Percentiles rank a stretch among this genome's conserved stretches.
These are phyloP conservation scores for Heliopora coerulea DNA, from an alignment of 92 coral and sea anemone species.

Conservation along the genomic window DNA sequence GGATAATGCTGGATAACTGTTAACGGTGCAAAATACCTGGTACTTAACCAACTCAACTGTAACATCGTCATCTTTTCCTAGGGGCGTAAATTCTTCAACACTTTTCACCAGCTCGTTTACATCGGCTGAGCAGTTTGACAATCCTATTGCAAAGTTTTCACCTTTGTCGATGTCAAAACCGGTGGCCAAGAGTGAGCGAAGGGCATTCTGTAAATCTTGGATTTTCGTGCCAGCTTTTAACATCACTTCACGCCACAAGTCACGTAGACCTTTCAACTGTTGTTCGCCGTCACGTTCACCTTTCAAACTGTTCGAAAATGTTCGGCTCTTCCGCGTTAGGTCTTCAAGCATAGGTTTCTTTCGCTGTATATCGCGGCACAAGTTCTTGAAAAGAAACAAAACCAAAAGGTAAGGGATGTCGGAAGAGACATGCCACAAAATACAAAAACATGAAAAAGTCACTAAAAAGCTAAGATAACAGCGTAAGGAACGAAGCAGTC, in stretches of 20 bases:
- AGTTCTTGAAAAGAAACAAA: slow-evolving; percentile 21
- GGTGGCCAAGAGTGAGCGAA: neutral
- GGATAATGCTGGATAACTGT: no score
- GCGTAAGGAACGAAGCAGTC: no score
- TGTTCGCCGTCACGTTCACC: neutral
- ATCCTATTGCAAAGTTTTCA: neutral
- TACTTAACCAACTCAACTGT: slow-evolving; percentile 4
- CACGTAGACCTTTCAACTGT: slow-evolving; percentile 22
- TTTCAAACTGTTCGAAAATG: slow-evolving; percentile 20
- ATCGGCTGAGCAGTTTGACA: slow-evolving; percentile 4
- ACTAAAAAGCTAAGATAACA: no score
- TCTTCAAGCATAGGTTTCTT: slow-evolving; percentile 50
- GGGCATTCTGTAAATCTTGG: slow-evolving; percentile 27
- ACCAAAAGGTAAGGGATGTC: neutral
- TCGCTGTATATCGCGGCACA: slow-evolving; percentile 46
- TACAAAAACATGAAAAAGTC: no score
- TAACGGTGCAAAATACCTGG: slow-evolving; percentile 13
- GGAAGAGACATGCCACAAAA: neutral
- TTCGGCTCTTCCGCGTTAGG: slow-evolving; percentile 33
- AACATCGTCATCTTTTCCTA: neutral
- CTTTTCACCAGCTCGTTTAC: slow-evolving; percentile 19
- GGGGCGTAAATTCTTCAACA: slow-evolving; percentile 8
- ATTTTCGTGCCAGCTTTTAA: slow-evolving; percentile 25
- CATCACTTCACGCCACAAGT: slow-evolving; percentile 36
- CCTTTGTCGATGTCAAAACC: neutral